Evolutionary conservation across 2,888 invertebrate genomes (phyloP).

Genomic region (Phaonia tiefii): DNA sequence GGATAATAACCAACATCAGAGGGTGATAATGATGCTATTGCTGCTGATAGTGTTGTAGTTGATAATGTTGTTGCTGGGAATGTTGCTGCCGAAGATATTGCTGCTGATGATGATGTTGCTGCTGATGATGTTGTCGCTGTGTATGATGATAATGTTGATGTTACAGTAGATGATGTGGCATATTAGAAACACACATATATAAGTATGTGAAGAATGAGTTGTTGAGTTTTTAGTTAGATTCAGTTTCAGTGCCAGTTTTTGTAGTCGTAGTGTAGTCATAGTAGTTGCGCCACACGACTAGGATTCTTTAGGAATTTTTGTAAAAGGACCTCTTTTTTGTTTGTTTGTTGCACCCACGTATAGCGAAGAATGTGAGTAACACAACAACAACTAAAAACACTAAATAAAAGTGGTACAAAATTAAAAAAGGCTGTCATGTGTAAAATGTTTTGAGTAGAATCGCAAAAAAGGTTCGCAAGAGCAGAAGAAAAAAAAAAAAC

Average conservation of each 20-base stretch:
- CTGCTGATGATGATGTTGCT: neutral
- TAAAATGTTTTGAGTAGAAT: slow-evolving; percentile 63
- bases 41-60: slow-evolving; percentile 1
- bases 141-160: neutral
- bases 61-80: slow-evolving; percentile 16
- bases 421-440: slow-evolving; percentile 71
- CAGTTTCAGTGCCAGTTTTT: no score
- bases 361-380: slow-evolving; percentile 33
- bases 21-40: neutral
- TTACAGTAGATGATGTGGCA: neutral
- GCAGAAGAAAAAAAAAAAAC: neutral
- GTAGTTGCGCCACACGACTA: neutral
- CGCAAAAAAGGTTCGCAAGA: slow-evolving; percentile 18
- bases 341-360: slow-evolving; percentile 29
- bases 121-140: neutral
- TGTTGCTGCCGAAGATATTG: slow-evolving; percentile 5
- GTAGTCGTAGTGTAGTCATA: no score
- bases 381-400: slow-evolving; percentile 34
- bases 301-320: slow-evolving; percentile 34
- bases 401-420: slow-evolving; percentile 65
- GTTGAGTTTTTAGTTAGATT: slow-evolving; percentile 21
- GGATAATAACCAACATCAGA: neutral
- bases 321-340: slow-evolving; percentile 50
- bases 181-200: slow-evolving; percentile 7
- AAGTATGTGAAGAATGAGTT: neutral